Conservation (phyloP, 1,140 invertebrate genomes). For the Drosophila sproati region DNA sequence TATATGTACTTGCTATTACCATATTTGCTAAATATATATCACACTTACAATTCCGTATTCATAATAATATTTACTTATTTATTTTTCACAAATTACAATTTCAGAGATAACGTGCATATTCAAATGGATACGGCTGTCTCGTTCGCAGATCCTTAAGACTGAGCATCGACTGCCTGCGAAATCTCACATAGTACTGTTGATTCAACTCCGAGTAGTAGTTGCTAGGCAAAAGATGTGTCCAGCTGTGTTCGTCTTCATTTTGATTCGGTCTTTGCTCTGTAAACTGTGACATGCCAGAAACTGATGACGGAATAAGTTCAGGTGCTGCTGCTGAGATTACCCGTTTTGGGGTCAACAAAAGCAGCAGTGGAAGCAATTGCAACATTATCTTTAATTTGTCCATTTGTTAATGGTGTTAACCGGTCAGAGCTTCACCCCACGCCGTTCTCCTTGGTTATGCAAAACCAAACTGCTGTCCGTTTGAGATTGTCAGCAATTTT, state of each 20-base stretch:
- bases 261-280: slow-evolving; percentile 37
- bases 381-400: slow-evolving; percentile 29
- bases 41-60: too few species aligned
- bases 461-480: slow-evolving; percentile 22
- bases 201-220: slow-evolving; percentile 68
- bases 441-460: slow-evolving; percentile 31
- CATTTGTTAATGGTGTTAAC: slow-evolving; percentile 43
- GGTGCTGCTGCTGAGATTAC: slow-evolving; percentile 1
- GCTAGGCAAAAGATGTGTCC: slow-evolving; percentile 55
- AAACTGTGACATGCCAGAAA: slow-evolving; percentile 51
- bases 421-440: slow-evolving; percentile 37
- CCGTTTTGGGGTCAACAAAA: slow-evolving; percentile 47
- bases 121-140: slow-evolving; percentile 36
- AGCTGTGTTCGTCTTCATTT: slow-evolving; percentile 27
- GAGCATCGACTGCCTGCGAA: slow-evolving; percentile 32
- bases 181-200: slow-evolving; percentile 65
- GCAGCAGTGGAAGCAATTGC: slow-evolving; percentile 24
- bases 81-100: slow-evolving; percentile 12
- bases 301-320: slow-evolving; percentile 1
- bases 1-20: too few species aligned
- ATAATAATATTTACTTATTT: background rate
- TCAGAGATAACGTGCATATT: slow-evolving; percentile 56
- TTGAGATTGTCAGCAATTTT: slow-evolving; percentile 61
- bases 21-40: background rate
- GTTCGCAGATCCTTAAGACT: slow-evolving; percentile 6